A percentile compares a stretch with the other conserved stretches of the same genome.
Conservation (phyloP, 2,888 invertebrate genomes). For the Troides oblongomaculatus region DNA sequence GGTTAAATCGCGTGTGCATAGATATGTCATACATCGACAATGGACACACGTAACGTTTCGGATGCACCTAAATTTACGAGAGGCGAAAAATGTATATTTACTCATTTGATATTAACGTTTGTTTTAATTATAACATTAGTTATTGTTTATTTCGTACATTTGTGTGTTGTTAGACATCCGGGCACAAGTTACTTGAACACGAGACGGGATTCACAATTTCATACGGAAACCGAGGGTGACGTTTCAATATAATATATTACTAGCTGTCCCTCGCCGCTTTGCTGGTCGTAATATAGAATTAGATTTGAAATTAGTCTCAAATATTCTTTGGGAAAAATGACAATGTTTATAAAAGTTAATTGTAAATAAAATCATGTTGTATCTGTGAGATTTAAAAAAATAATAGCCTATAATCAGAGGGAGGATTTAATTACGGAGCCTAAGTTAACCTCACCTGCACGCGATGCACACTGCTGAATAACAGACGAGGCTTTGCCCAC, state of each 20-base stretch:
- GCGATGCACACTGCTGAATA: no score
- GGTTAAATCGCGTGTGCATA: slow-evolving; percentile 5
- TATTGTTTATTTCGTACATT: slow-evolving; percentile 50
- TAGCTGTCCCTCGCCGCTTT: no score
- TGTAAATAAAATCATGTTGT: no score
- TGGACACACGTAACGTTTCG: slow-evolving; percentile 1
- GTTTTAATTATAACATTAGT: slow-evolving; percentile 43
- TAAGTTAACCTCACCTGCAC: no score
- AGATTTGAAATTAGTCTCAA: no score
- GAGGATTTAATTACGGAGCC: no score
- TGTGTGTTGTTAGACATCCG: slow-evolving; percentile 47
- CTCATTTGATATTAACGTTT: slow-evolving; percentile 52
- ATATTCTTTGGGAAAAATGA: no score
- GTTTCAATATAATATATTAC: background rate
- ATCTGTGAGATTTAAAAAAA: no score
- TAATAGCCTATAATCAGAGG: background rate
- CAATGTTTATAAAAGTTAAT: no score
- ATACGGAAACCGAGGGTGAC: slow-evolving; percentile 1
- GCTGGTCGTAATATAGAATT: no score
- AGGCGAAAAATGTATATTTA: slow-evolving; percentile 64
- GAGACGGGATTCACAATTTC: slow-evolving; percentile 20
- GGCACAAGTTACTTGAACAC: slow-evolving; percentile 39
- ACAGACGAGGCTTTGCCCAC: no score
- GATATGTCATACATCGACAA: slow-evolving; percentile 9
- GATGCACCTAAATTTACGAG: slow-evolving; percentile 50